These are phyloP conservation scores for Brachirus orientalis DNA, from an alignment of 2,113 vertebrate genomes.

Conservation along the genomic window DNA sequence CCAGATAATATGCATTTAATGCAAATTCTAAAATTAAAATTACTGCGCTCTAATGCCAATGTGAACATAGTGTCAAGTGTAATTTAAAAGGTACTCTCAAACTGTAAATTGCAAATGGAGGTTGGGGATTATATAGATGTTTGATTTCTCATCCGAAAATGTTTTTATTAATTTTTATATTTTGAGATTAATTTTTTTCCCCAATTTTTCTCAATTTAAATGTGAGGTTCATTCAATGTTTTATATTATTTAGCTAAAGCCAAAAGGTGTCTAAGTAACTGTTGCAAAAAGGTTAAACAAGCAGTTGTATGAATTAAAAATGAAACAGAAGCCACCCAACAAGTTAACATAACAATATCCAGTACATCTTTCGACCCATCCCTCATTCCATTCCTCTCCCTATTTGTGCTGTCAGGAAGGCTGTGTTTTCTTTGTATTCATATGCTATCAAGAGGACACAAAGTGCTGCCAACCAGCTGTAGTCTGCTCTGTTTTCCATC, in stretches of 20 bases:
- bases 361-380: constrained; percentile 20
- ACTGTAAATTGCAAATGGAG: too few relatives aligned
- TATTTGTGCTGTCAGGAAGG: constrained; percentile 38
- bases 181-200: too few relatives aligned
- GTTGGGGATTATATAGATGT: too few relatives aligned
- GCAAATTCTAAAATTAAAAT: too few relatives aligned
- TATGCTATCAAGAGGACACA: constrained; percentile 54
- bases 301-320: neutral
- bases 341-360: constrained; percentile 4
- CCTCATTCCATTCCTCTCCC: constrained; percentile 34
- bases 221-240: too few relatives aligned
- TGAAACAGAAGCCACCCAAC: neutral
- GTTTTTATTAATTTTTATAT: too few relatives aligned
- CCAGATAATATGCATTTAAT: neutral
- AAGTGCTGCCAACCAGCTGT: constrained; percentile 58
- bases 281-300: neutral
- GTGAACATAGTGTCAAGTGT: neutral
- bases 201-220: too few relatives aligned
- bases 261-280: too few relatives aligned
- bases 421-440: constrained; percentile 52
- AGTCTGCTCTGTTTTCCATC: constrained; percentile 42
- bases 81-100: too few relatives aligned
- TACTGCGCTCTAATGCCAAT: neutral
- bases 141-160: too few relatives aligned
- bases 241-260: too few relatives aligned